Evolutionary conservation across 2,113 vertebrate species (phyloP).

Genomic region (Hymenochirus boettgeri): DNA sequence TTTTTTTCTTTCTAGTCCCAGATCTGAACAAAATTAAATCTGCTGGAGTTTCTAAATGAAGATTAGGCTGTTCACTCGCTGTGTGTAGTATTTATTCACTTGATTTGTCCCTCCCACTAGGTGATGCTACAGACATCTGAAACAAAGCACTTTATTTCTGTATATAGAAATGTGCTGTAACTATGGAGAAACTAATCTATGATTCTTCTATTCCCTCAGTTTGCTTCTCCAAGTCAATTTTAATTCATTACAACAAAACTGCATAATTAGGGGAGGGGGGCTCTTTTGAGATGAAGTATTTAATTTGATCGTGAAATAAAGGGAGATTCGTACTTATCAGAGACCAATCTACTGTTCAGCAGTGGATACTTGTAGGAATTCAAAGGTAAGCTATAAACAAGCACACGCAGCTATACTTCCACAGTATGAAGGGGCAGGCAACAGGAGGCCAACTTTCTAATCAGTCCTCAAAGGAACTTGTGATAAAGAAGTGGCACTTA

Average conservation of each 20-base stretch:
- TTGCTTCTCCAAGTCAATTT: slow-evolving; percentile 62
- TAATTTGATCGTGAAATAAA: slow-evolving; percentile 53
- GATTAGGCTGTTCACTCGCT: slow-evolving; percentile 22
- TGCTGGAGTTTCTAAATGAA: background rate
- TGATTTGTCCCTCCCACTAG: slow-evolving; percentile 13
- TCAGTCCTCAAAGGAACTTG: slow-evolving; percentile 71
- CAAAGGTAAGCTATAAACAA: slow-evolving; percentile 63
- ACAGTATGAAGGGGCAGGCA: slow-evolving; percentile 57
- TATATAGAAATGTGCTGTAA: slow-evolving; percentile 58
- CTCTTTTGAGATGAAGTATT: slow-evolving; percentile 59
- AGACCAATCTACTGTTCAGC: slow-evolving; percentile 48
- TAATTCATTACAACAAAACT: slow-evolving; percentile 59
- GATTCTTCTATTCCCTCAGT: slow-evolving; percentile 52
- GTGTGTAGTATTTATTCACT: slow-evolving; percentile 11
- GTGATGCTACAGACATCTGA: slow-evolving; percentile 38
- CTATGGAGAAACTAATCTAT: slow-evolving; percentile 62
- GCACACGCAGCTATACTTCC: slow-evolving; percentile 49
- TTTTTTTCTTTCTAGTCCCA: too few species aligned
- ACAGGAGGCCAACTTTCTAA: slow-evolving; percentile 64
- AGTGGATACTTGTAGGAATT: slow-evolving; percentile 47
- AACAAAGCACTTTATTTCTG: slow-evolving; percentile 45
- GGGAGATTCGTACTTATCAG: slow-evolving; percentile 35
- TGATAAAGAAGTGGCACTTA: slow-evolving; percentile 73
- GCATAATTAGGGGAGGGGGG: slow-evolving; percentile 55
- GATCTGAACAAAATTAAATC: too few species aligned